phyloP scores from a whole-genome alignment of 2,888 invertebrate species.

The Plutella xylostella region DNA sequence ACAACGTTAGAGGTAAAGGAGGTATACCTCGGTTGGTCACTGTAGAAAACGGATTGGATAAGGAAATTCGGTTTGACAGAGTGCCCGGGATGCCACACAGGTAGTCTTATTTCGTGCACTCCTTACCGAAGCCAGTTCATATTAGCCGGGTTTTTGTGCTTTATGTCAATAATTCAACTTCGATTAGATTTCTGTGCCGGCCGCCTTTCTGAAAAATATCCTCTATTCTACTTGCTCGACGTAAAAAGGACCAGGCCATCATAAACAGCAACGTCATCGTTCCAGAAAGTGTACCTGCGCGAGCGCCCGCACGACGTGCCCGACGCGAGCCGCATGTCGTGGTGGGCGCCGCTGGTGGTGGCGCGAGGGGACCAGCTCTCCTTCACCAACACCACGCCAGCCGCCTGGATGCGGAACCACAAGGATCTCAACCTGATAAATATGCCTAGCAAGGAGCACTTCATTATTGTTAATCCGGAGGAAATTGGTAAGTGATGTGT shows the following conservation, averaged over 20 bases:
- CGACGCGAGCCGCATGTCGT: slow-evolving; percentile 75
- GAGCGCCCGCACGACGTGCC: slow-evolving; percentile 80
- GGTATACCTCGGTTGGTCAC: too few species aligned
- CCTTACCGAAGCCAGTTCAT: background rate
- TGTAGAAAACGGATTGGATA: too few species aligned
- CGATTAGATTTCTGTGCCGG: too few species aligned
- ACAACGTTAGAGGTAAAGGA: too few species aligned
- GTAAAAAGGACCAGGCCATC: too few species aligned
- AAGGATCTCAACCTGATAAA: slow-evolving; percentile 62
- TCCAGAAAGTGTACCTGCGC: slow-evolving; percentile 76
- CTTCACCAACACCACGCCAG: slow-evolving; percentile 68
- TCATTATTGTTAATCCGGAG: slow-evolving; percentile 85
- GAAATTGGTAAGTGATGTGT: slow-evolving; percentile 75
- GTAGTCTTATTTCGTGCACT: too few species aligned
- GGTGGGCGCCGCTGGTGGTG: slow-evolving; percentile 81
- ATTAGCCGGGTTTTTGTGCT: background rate
- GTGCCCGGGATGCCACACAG: too few species aligned
- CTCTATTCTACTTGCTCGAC: too few species aligned
- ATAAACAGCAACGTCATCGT: too few species aligned
- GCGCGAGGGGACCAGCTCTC: slow-evolving; percentile 69
- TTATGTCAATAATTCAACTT: too few species aligned
- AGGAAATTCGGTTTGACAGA: too few species aligned
- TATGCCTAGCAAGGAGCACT: slow-evolving; percentile 70
- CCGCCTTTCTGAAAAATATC: too few species aligned
- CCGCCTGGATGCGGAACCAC: slow-evolving; percentile 73